Conservation (phyloP, 1,140 invertebrate species). For the Ceratosolen fusciceps region DNA sequence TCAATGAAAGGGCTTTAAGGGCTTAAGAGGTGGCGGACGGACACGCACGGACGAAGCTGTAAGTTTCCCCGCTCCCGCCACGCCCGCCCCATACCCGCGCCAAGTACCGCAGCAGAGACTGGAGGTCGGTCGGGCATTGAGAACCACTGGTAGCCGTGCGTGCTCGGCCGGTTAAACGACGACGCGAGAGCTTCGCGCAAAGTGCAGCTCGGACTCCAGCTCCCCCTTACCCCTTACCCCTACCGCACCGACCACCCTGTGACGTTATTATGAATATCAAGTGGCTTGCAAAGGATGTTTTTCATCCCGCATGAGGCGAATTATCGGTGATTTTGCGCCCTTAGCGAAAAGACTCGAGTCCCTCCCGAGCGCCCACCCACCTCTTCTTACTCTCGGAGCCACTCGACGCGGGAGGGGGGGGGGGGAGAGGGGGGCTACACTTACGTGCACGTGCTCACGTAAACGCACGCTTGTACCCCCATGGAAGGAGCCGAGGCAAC, state of each 20-base stretch:
- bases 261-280: constrained; percentile 63
- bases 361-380: not conserved
- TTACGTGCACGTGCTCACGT: too few relatives aligned
- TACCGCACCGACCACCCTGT: constrained; percentile 57
- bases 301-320: not conserved
- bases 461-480: not conserved
- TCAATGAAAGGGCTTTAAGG: not conserved
- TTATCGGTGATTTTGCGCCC: constrained; percentile 16
- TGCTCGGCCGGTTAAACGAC: constrained; percentile 2
- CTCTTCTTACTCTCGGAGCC: not conserved
- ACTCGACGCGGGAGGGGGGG: too few relatives aligned
- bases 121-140: not conserved
- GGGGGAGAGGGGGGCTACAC: too few relatives aligned
- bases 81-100: too few relatives aligned
- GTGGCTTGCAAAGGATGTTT: constrained; percentile 44
- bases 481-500: not conserved
- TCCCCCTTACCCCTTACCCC: constrained; percentile 53
- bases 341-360: constrained; percentile 33
- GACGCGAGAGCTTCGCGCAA: too few relatives aligned
- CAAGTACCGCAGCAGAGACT: not conserved
- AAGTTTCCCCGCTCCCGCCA: too few relatives aligned
- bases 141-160: not conserved
- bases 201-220: too few relatives aligned
- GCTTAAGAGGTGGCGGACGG: not conserved
- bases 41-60: not conserved